A percentile compares a stretch with the other conserved stretches of the same genome.
Evolutionary conservation across 1,140 invertebrate species (phyloP).

Genomic region (Harlomillsia oculata): DNA sequence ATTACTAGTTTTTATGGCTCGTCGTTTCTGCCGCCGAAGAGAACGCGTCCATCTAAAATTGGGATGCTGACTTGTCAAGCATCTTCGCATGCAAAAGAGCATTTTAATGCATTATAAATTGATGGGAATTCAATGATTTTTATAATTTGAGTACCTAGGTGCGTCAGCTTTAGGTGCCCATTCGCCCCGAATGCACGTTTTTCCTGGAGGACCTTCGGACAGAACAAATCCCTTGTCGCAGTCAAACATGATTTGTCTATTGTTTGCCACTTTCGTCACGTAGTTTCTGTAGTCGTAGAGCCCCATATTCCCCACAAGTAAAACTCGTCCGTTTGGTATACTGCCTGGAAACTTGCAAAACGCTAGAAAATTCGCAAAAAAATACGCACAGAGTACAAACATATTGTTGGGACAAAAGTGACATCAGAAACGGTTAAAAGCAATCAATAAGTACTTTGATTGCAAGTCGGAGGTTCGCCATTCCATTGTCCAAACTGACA

Average conservation of each 20-base stretch:
- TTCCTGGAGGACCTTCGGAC: slow-evolving; percentile 67
- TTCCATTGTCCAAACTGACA: slow-evolving; percentile 91
- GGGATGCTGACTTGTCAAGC: slow-evolving; percentile 71
- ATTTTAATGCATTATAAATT: too few species aligned
- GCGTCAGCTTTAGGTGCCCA: slow-evolving; percentile 48
- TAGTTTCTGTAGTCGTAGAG: slow-evolving; percentile 94
- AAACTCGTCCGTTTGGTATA: slow-evolving; percentile 79
- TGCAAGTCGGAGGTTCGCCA: slow-evolving; percentile 65
- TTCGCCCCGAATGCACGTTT: slow-evolving; percentile 78
- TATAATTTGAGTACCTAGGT: slow-evolving; percentile 48
- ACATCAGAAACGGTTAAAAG: not conserved
- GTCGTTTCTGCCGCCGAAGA: slow-evolving; percentile 25
- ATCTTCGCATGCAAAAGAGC: slow-evolving; percentile 43
- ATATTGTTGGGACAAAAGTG: slow-evolving; percentile 1
- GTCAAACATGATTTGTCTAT: slow-evolving; percentile 93
- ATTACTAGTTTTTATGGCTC: slow-evolving; percentile 28
- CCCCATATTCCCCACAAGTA: slow-evolving; percentile 93
- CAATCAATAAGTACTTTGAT: slow-evolving; percentile 56
- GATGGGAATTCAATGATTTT: not conserved
- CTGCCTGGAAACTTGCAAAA: slow-evolving; percentile 90
- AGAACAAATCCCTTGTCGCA: slow-evolving; percentile 59
- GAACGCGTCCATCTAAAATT: slow-evolving; percentile 62
- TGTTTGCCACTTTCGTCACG: slow-evolving; percentile 78
- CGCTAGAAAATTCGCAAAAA: slow-evolving; percentile 47
- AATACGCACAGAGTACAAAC: not conserved